A percentile compares a stretch with the other conserved stretches of the same genome.
phyloP scores from a whole-genome alignment of 35 echinoderm and acorn worm species.

The Heliocidaris tuberculata region DNA sequence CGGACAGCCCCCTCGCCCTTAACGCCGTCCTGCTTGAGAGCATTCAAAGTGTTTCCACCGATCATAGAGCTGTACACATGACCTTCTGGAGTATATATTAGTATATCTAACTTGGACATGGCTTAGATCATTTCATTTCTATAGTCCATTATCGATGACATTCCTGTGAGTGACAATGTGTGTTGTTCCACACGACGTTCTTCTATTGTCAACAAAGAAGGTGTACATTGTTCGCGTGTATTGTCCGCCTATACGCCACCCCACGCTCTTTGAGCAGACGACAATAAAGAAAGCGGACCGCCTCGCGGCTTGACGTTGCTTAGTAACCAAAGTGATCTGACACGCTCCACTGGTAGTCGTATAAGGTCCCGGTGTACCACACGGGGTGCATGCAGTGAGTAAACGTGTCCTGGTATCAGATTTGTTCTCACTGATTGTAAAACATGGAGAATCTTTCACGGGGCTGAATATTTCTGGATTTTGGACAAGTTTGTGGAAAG shows the following conservation, averaged over 20 bases:
- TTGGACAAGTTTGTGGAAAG: neutral
- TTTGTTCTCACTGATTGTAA: neutral
- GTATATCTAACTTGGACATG: neutral
- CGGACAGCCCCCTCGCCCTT: too few species aligned
- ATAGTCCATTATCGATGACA: neutral
- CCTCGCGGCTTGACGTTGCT: neutral
- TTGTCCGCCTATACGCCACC: neutral
- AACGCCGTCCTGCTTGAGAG: too few species aligned
- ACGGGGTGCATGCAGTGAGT: neutral
- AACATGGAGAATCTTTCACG: neutral
- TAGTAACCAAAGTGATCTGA: slow-evolving; percentile 40
- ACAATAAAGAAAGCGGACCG: neutral
- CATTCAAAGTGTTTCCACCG: neutral
- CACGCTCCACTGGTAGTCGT: neutral
- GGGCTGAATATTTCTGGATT: neutral
- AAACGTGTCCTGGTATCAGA: neutral
- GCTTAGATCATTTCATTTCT: neutral
- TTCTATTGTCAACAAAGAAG: neutral
- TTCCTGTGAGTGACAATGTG: neutral
- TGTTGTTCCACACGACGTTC: neutral
- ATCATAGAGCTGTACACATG: too few species aligned
- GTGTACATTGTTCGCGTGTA: too few species aligned
- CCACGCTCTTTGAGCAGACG: slow-evolving; percentile 26
- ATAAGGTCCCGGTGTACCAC: neutral
- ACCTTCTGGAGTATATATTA: neutral